Percentiles rank a stretch among this genome's conserved stretches.
phyloP scores from a whole-genome alignment of 2,797 vertebrate species.

The Malacoctenus gilli region DNA sequence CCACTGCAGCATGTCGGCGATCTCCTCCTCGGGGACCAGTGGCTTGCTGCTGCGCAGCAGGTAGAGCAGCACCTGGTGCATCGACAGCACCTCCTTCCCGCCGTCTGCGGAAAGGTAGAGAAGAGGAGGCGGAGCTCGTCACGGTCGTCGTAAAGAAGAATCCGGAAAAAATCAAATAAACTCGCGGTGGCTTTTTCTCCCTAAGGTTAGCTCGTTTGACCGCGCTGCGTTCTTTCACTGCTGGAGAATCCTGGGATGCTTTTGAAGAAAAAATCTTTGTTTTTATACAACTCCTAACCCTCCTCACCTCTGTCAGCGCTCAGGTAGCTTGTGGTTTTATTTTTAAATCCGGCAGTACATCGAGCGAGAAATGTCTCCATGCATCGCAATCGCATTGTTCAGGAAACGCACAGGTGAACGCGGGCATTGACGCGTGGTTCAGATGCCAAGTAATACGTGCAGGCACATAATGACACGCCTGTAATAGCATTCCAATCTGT shows the following conservation, averaged over 20 bases:
- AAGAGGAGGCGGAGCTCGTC: too few species aligned
- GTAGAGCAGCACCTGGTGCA: slow-evolving; percentile 98
- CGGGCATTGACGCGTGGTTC: slow-evolving; percentile 5
- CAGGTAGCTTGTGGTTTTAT: neutral
- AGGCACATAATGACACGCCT: slow-evolving; percentile 17
- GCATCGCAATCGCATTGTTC: slow-evolving; percentile 27
- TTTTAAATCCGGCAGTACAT: slow-evolving; percentile 1
- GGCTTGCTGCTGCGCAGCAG: slow-evolving; percentile 92
- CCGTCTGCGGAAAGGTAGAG: too few species aligned
- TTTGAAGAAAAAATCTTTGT: too few species aligned
- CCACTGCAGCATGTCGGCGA: slow-evolving; percentile 98
- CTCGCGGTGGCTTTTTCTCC: too few species aligned
- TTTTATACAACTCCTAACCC: neutral
- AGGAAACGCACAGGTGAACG: slow-evolving; percentile 12
- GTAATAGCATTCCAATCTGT: slow-evolving; percentile 8
- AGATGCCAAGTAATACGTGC: neutral
- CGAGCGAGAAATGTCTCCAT: slow-evolving; percentile 20
- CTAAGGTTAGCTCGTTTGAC: too few species aligned
- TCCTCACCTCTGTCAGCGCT: slow-evolving; percentile 11
- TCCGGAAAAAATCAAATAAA: too few species aligned
- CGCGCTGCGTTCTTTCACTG: too few species aligned
- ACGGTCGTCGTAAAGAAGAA: too few species aligned
- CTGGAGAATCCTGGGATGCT: too few species aligned
- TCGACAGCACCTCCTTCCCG: slow-evolving; percentile 97
- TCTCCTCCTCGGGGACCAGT: slow-evolving; percentile 95